phyloP scores from a whole-genome alignment of 1,140 invertebrate species.

The Drosophila baimaii region DNA sequence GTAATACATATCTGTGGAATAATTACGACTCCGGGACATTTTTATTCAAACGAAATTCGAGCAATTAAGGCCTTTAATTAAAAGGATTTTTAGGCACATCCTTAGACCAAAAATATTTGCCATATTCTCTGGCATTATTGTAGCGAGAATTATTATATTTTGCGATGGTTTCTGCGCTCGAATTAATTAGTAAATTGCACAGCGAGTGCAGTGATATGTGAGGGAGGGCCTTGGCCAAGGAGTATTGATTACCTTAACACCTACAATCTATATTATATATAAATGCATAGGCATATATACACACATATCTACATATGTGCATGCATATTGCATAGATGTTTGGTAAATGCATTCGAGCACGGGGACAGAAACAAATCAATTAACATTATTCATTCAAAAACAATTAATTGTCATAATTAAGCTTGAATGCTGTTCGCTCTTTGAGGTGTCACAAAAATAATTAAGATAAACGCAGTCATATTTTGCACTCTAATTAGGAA shows the following conservation, averaged over 20 bases:
- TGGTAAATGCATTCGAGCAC: not conserved
- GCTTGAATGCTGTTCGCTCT: conserved; percentile 26
- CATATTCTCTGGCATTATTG: no score
- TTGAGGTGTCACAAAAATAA: conserved; percentile 48
- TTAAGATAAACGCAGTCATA: conserved; percentile 4
- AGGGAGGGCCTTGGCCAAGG: conserved; percentile 4
- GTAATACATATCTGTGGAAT: not conserved
- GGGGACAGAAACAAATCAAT: conserved; percentile 57
- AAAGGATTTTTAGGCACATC: not conserved
- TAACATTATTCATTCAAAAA: conserved; percentile 70
- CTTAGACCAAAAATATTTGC: conserved; percentile 9
- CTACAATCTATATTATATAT: not conserved
- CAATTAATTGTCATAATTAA: conserved; percentile 77
- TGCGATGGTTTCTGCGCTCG: conserved; percentile 31
- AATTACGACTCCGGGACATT: not conserved
- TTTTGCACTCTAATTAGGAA: not conserved
- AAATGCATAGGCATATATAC: not conserved
- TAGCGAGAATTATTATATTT: conserved; percentile 22
- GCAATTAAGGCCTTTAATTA: conserved; percentile 7
- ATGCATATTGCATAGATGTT: not conserved
- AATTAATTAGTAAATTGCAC: conserved; percentile 57
- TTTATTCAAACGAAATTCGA: not conserved
- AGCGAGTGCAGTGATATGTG: not conserved
- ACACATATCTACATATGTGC: not conserved
- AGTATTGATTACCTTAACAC: conserved; percentile 21